These are phyloP conservation scores for Halcyon malimbica DNA, from an alignment of 2,113 vertebrate species.

Conservation along the genomic window DNA sequence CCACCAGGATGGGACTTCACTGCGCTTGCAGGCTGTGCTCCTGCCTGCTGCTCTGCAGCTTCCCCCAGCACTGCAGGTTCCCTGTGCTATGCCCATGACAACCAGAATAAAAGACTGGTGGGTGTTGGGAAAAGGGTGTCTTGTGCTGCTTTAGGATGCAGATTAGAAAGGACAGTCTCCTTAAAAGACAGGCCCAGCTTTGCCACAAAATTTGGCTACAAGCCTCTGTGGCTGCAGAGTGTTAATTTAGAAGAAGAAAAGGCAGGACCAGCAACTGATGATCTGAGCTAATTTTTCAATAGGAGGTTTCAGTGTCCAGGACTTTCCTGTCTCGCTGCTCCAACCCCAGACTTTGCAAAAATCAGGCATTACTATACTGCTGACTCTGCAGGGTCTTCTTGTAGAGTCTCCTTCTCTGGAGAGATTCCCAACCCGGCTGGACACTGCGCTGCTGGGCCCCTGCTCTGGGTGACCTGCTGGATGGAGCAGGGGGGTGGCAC, in stretches of 20 bases:
- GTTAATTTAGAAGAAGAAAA: neutral
- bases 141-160: neutral
- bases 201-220: neutral
- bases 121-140: neutral
- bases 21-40: neutral
- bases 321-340: neutral
- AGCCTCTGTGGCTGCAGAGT: rapidly evolving
- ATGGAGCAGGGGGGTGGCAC: neutral
- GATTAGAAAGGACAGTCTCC: neutral
- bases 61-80: neutral
- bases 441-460: neutral
- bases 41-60: neutral
- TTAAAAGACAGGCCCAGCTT: neutral
- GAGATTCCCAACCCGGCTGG: neutral
- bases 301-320: neutral
- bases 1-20: neutral
- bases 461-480: neutral
- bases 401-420: neutral
- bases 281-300: neutral
- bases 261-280: neutral
- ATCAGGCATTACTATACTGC: neutral
- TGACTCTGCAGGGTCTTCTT: rapidly evolving
- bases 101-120: neutral
- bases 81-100: neutral
- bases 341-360: neutral